phyloP scores from a whole-genome alignment of 2,113 vertebrate species.

The Eurystomus gularis region DNA sequence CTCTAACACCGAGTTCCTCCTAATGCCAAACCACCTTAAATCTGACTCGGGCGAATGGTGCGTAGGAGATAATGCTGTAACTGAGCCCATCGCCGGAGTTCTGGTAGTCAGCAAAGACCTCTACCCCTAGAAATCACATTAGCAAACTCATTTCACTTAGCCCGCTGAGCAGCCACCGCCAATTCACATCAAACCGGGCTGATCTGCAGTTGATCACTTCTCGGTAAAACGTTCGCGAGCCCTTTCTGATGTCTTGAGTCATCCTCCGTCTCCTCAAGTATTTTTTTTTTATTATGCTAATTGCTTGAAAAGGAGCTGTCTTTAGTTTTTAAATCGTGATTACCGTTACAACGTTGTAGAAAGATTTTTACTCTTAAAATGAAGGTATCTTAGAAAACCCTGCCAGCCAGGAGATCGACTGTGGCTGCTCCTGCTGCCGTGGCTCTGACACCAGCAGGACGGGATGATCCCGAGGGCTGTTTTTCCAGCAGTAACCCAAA shows the following conservation, averaged over 20 bases:
- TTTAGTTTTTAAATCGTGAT: neutral
- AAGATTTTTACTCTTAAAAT: neutral
- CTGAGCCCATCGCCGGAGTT: neutral
- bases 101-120: slow-evolving; percentile 5
- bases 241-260: neutral
- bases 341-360: neutral
- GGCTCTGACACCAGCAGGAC: neutral
- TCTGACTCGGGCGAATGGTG: neutral
- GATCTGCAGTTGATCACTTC: neutral
- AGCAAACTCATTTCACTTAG: slow-evolving; percentile 11
- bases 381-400: neutral
- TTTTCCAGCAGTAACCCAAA: neutral
- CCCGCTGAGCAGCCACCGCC: neutral
- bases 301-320: neutral
- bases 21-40: neutral
- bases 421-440: neutral
- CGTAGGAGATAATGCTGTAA: neutral
- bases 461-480: neutral
- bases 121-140: neutral
- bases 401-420: neutral
- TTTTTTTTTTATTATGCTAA: accelerated
- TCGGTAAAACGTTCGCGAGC: neutral
- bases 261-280: neutral
- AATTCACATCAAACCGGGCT: neutral
- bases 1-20: neutral